Conservation (phyloP, 2,797 vertebrate genomes). For the Manis pentadactyla region DNA sequence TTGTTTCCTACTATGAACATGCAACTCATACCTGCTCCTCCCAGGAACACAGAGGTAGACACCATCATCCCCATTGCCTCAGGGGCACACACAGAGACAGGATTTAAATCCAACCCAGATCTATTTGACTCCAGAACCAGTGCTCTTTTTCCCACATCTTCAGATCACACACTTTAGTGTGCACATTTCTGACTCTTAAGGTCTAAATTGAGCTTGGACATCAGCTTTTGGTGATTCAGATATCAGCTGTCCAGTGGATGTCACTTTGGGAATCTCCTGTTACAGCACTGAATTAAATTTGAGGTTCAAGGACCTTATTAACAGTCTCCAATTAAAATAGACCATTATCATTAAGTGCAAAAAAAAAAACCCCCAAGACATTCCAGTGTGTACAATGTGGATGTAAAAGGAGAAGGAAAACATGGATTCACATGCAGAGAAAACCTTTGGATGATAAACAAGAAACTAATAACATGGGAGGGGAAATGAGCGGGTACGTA, state of each 20-base stretch:
- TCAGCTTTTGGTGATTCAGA: slow-evolving; percentile 12
- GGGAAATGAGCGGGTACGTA: background rate
- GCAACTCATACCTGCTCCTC: background rate
- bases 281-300: slow-evolving; percentile 1
- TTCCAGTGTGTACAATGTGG: background rate
- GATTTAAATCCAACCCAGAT: background rate
- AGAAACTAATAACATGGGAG: background rate
- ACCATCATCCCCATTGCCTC: background rate
- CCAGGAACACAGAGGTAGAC: background rate
- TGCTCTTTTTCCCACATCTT: background rate
- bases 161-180: background rate
- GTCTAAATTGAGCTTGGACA: background rate
- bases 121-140: background rate
- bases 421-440: background rate
- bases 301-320: slow-evolving; percentile 7
- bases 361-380: background rate
- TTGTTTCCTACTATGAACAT: background rate
- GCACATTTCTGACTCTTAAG: background rate
- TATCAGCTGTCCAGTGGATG: background rate
- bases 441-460: background rate
- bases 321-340: slow-evolving; percentile 22
- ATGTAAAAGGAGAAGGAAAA: background rate
- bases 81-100: background rate
- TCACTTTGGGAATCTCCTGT: background rate
- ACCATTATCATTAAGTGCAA: background rate